Conservation (phyloP, 2,888 invertebrate genomes). For the Trachelus iudaicus region DNA sequence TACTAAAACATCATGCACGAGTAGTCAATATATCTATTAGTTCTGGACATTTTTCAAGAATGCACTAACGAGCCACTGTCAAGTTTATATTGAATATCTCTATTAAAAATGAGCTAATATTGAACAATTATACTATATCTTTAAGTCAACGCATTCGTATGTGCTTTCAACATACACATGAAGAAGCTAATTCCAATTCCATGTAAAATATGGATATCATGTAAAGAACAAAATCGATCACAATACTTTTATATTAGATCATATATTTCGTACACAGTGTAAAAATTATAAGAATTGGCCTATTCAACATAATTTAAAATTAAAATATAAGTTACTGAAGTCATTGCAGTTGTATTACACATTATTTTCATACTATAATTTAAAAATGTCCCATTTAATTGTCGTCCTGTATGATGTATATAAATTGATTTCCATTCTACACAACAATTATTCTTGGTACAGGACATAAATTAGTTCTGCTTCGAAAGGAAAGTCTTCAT, state of each 20-base stretch:
- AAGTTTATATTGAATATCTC: no score
- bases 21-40: slow-evolving; percentile 83
- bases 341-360: background rate
- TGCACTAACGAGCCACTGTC: slow-evolving; percentile 64
- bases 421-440: background rate
- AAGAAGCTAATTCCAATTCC: no score
- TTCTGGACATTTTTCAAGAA: slow-evolving; percentile 72
- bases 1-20: slow-evolving; percentile 76
- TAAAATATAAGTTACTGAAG: background rate
- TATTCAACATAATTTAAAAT: background rate
- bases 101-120: background rate
- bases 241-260: no score
- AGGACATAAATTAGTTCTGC: background rate
- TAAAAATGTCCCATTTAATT: background rate
- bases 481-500: background rate
- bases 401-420: background rate
- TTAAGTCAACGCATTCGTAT: background rate
- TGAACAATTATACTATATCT: background rate
- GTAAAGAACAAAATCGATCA: no score
- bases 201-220: no score
- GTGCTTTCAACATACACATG: background rate
- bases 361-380: background rate
- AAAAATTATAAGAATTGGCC: background rate
- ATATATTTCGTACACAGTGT: no score
- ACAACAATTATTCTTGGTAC: background rate